A percentile compares a stretch with the other conserved stretches of the same genome.
phyloP scores from a whole-genome alignment of 1,140 invertebrate species.

The Leptopilina boulardi region DNA sequence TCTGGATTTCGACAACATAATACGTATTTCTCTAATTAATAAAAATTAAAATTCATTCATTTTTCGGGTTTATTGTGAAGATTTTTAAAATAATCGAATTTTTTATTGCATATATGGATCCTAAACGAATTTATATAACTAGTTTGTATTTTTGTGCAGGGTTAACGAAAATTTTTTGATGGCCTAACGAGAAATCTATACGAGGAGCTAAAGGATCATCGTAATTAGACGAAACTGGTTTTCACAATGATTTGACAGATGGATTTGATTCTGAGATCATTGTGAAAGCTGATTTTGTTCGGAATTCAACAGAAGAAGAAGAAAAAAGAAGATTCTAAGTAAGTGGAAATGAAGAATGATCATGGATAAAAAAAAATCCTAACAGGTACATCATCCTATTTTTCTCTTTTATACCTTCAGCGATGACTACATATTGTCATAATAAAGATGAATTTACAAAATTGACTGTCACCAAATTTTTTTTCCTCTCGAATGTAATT shows the following conservation, averaged over 20 bases:
- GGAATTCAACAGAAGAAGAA: constrained; percentile 58
- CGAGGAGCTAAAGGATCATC: constrained; percentile 42
- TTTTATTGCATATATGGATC: too few species aligned
- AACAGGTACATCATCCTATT: neutral
- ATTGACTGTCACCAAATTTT: neutral
- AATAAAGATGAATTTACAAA: constrained; percentile 14
- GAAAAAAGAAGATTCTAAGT: constrained; percentile 27
- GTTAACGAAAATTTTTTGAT: constrained; percentile 6
- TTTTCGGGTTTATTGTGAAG: too few species aligned
- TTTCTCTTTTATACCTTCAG: neutral
- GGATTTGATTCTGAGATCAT: constrained; percentile 92
- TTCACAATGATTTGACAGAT: constrained; percentile 95
- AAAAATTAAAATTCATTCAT: too few species aligned
- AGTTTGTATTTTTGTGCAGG: neutral
- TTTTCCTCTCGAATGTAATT: neutral
- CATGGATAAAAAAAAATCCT: neutral
- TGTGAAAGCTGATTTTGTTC: constrained; percentile 95
- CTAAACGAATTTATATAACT: too few species aligned
- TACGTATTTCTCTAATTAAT: too few species aligned
- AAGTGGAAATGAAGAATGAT: neutral
- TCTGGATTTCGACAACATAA: too few species aligned
- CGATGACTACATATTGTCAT: neutral
- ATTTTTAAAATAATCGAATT: too few species aligned
- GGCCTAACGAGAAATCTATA: neutral
- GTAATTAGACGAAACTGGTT: constrained; percentile 87